Percentiles rank a stretch among this genome's conserved stretches.
phyloP scores from a whole-genome alignment of 1,140 invertebrate species.

The Polyergus mexicanus region DNA sequence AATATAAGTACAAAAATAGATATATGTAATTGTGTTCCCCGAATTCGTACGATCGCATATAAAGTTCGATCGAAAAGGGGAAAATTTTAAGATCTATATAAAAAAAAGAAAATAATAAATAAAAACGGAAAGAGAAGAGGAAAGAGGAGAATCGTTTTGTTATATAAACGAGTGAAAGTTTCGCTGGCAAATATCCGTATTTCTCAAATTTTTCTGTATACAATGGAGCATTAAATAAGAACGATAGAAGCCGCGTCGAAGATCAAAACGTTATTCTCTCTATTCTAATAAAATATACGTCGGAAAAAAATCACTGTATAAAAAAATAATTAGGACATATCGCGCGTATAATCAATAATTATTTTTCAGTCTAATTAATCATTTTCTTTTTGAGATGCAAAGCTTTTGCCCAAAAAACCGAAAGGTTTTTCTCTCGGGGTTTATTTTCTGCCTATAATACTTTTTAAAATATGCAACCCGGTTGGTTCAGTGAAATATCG shows the following conservation, averaged over 20 bases:
- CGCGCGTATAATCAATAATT: neutral
- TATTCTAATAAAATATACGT: neutral
- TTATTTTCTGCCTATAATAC: constrained; percentile 29
- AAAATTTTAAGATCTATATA: neutral
- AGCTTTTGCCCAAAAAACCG: neutral
- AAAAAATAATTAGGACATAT: neutral
- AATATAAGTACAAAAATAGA: constrained; percentile 60
- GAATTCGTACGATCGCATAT: neutral
- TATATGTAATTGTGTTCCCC: constrained; percentile 17
- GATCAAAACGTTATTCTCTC: neutral
- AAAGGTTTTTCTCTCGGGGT: neutral
- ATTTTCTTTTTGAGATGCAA: constrained; percentile 13
- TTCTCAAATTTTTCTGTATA: neutral
- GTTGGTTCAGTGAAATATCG: constrained; percentile 50
- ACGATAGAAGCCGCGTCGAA: neutral
- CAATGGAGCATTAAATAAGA: constrained; percentile 1
- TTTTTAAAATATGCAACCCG: constrained; percentile 43
- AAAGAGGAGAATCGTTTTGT: neutral
- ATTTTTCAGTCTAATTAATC: neutral
- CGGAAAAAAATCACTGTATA: neutral
- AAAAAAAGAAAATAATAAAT: neutral
- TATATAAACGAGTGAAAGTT: constrained; percentile 3
- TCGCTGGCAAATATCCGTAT: neutral
- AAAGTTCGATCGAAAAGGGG: neutral
- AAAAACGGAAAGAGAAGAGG: too few relatives aligned